phyloP scores from a whole-genome alignment of 2,113 vertebrate genomes.

The Macquaria australasica region DNA sequence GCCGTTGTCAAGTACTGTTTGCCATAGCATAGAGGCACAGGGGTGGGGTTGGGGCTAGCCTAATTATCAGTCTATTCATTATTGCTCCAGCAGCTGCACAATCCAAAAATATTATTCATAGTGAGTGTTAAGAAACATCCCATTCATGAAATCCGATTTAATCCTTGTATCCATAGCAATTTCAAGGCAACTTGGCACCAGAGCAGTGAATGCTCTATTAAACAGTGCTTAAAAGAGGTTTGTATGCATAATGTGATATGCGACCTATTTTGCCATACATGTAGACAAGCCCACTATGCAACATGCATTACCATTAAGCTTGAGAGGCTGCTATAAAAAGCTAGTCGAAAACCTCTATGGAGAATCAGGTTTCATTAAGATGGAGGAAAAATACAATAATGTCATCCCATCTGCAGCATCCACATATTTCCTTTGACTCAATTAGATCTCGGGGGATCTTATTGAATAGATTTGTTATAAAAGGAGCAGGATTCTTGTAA shows the following conservation, averaged over 20 bases:
- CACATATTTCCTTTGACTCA: slow-evolving; percentile 63
- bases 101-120: slow-evolving; percentile 76
- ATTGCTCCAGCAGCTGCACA: slow-evolving; percentile 71
- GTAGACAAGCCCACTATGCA: slow-evolving; percentile 54
- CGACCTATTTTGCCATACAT: slow-evolving; percentile 72
- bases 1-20: slow-evolving; percentile 65
- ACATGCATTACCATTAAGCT: slow-evolving; percentile 63
- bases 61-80: slow-evolving; percentile 73
- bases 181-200: slow-evolving; percentile 70
- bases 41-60: slow-evolving; percentile 11
- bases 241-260: slow-evolving; percentile 71
- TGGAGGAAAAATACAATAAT: slow-evolving; percentile 66
- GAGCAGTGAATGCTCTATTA: slow-evolving; percentile 47
- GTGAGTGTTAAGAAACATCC: slow-evolving; percentile 65
- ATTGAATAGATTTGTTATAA: slow-evolving; percentile 55
- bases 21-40: slow-evolving; percentile 38
- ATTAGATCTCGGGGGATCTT: slow-evolving; percentile 52
- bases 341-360: slow-evolving; percentile 60
- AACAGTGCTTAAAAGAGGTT: slow-evolving; percentile 65
- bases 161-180: slow-evolving; percentile 78
- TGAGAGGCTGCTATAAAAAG: slow-evolving; percentile 72
- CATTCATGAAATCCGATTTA: slow-evolving; percentile 71
- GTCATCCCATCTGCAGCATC: slow-evolving; percentile 54
- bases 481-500: slow-evolving; percentile 40
- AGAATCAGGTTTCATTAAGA: slow-evolving; percentile 72